phyloP scores from a whole-genome alignment of 2,113 vertebrate species.

The Alaudala cheleensis region DNA sequence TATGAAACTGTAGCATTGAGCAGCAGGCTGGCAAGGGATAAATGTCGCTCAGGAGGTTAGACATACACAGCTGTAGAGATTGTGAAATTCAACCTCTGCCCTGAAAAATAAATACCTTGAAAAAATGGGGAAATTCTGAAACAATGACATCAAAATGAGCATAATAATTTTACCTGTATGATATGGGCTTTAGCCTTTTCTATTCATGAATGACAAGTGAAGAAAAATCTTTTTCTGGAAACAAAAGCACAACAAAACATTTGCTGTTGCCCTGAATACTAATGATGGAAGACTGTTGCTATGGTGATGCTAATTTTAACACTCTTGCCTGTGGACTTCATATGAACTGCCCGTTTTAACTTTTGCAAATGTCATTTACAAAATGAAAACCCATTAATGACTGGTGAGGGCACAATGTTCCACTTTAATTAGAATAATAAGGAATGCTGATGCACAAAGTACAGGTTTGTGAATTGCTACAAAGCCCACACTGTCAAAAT shows the following conservation, averaged over 20 bases:
- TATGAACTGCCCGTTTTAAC: constrained; percentile 82
- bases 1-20: constrained; percentile 28
- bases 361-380: constrained; percentile 85
- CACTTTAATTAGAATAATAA: constrained; percentile 86
- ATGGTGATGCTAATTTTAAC: constrained; percentile 85
- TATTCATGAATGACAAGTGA: constrained; percentile 56
- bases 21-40: constrained; percentile 58
- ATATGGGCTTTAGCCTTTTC: constrained; percentile 18
- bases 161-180: constrained; percentile 52
- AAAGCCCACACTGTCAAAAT: constrained; percentile 76
- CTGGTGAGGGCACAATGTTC: constrained; percentile 80
- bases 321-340: constrained; percentile 82
- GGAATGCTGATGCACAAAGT: constrained; percentile 80
- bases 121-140: not conserved
- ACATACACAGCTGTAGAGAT: constrained; percentile 51
- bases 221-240: constrained; percentile 61
- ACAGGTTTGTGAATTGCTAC: constrained; percentile 81
- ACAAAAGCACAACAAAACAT: constrained; percentile 80
- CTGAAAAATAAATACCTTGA: constrained; percentile 22
- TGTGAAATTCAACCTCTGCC: constrained; percentile 46
- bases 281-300: constrained; percentile 83
- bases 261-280: constrained; percentile 79
- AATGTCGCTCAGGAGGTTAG: constrained; percentile 57
- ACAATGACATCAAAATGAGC: not conserved
- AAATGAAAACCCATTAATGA: constrained; percentile 86